Evolutionary conservation across 1,140 invertebrate genomes (phyloP), one percentile per base, ranked within the genome.

Genomic region (Polypedilum vanderplanki): DNA sequence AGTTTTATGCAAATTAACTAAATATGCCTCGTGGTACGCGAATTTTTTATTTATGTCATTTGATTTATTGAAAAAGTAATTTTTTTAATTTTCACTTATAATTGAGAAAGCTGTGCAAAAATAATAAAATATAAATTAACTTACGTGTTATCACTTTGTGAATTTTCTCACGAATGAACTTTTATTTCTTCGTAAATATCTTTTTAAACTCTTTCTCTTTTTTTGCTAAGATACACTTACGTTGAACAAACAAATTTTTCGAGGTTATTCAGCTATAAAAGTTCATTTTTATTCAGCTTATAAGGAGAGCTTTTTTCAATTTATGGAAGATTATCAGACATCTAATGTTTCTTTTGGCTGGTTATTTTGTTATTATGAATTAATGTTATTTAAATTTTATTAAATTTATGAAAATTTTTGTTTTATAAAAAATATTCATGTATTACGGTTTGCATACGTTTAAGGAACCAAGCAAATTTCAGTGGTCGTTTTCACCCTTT

Each of bases 71-170:
- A 33, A 33, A 33, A 33, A n/a, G n/a, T n/a, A 46, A 10, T 46
- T 46, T 57, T 4, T 57, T n/a, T 12, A 57, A 57, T 57, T 57
- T 57, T 57, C 4, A 57, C 46, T 46, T 46, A 46, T 3, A 3
- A 4, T 33, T 33, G 24, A 33, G 24, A 33, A 5, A 33, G 2
- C 12, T 15, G n/a, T 57, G n/a, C 10, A 57, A 15, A 1, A 12
- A 15, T 57, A 46, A 46, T 46, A 57, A 57, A 57, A 57, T 57
- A 33, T 3, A 3, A 5, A 33, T 57, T 15, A 12, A 57, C 46
- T 57, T 57, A 57, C 46, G n/a, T 57, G 46, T n/a, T 12, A 57
- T 57, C 46, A 57, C 46, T 57, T 57, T 57, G 46, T 57, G 46
- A n/a, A n/a, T n/a, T 57, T 12, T 57, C n/a, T 57, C 46, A 57